These are phyloP conservation scores for Camponotus pennsylvanicus DNA, from an alignment of 1,140 invertebrate species.

Conservation along the genomic window DNA sequence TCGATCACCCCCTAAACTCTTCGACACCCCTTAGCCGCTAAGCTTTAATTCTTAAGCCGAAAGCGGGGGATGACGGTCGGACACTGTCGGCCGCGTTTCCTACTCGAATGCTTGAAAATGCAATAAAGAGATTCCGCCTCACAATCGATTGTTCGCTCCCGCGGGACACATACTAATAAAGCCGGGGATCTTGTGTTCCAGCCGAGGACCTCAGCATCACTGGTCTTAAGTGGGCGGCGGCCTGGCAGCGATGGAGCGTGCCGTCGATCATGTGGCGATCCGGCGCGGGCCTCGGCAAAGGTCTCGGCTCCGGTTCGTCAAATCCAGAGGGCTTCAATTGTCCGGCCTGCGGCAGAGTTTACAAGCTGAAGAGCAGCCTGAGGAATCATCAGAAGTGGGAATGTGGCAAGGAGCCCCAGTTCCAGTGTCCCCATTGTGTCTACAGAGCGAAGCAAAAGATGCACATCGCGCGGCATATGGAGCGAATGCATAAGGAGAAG, in stretches of 20 bases:
- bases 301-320: constrained; percentile 80
- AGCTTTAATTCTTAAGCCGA: constrained; percentile 53
- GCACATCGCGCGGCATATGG: constrained; percentile 95
- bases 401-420: constrained; percentile 94
- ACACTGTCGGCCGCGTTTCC: constrained; percentile 43
- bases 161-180: constrained; percentile 77
- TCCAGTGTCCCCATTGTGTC: constrained; percentile 93
- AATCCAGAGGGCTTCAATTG: constrained; percentile 89
- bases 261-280: constrained; percentile 86
- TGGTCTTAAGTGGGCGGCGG: constrained; percentile 89
- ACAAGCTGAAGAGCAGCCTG: constrained; percentile 94
- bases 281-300: constrained; percentile 81
- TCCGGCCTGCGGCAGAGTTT: constrained; percentile 92
- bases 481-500: constrained; percentile 94
- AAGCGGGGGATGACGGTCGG: constrained; percentile 50
- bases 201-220: constrained; percentile 90
- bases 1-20: background rate
- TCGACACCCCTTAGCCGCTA: constrained; percentile 40
- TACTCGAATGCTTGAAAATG: constrained; percentile 41
- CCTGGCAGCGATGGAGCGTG: constrained; percentile 85
- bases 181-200: constrained; percentile 83
- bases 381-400: constrained; percentile 96
- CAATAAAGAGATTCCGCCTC: constrained; percentile 41
- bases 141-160: constrained; percentile 42
- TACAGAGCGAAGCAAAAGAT: constrained; percentile 94